A percentile compares a stretch with the other conserved stretches of the same genome.
phyloP scores from a whole-genome alignment of 2,797 vertebrate species.

The Fistularia commersonii region DNA sequence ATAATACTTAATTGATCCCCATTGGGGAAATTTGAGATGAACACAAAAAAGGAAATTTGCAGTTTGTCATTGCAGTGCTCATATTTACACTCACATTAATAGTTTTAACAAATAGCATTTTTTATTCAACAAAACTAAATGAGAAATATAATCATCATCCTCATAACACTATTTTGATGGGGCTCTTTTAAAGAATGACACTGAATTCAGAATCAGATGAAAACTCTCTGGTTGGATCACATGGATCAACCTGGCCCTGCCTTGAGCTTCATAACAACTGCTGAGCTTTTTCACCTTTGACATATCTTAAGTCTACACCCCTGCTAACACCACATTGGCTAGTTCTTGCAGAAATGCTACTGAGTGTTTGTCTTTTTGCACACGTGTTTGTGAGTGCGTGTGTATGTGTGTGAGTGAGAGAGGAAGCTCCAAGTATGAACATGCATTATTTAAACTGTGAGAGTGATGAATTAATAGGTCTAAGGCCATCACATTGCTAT shows the following conservation, averaged over 20 bases:
- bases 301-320: conserved; percentile 11
- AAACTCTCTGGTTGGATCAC: background rate
- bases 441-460: conserved; percentile 5
- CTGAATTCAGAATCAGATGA: background rate
- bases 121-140: too few species aligned
- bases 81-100: too few species aligned
- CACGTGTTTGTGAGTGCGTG: background rate
- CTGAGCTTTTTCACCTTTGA: background rate
- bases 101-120: too few species aligned
- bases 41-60: too few species aligned
- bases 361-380: conserved; percentile 6
- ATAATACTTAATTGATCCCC: too few species aligned
- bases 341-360: conserved; percentile 26
- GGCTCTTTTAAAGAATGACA: background rate
- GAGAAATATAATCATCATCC: too few species aligned
- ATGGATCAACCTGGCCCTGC: background rate
- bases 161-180: too few species aligned
- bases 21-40: too few species aligned
- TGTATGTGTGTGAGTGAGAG: background rate
- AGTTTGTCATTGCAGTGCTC: too few species aligned
- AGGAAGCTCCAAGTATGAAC: conserved; percentile 28
- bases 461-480: conserved; percentile 10
- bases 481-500: conserved; percentile 4
- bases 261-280: background rate
- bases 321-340: conserved; percentile 7